A percentile compares a stretch with the other conserved stretches of the same genome.
Conservation (phyloP, 2,113 vertebrate genomes). For the Aphyosemion australe region DNA sequence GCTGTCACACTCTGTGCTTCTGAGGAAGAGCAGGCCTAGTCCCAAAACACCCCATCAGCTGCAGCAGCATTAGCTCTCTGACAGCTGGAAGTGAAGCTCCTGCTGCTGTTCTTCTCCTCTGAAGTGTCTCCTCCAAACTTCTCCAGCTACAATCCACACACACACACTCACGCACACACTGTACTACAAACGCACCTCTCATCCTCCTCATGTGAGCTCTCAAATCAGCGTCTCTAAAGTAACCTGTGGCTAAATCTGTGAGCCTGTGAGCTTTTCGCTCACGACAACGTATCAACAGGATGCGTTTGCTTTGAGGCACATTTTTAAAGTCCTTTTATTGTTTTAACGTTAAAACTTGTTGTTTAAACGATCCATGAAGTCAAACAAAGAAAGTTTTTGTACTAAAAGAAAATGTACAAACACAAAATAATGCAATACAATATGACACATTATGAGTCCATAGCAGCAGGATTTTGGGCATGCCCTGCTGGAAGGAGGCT, state of each 20-base stretch:
- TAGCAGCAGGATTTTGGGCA: too few species aligned
- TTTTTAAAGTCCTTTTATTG: background rate
- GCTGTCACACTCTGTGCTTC: constrained; percentile 70
- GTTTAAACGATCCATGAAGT: too few species aligned
- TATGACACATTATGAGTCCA: too few species aligned
- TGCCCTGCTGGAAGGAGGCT: too few species aligned
- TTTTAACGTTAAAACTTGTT: too few species aligned
- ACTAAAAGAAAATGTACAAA: too few species aligned
- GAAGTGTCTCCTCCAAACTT: constrained; percentile 66
- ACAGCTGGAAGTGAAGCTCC: constrained; percentile 63
- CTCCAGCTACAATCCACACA: constrained; percentile 37
- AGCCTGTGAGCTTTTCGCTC: background rate
- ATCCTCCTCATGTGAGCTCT: constrained; percentile 29
- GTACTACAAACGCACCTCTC: constrained; percentile 28
- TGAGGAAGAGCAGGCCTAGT: constrained; percentile 59
- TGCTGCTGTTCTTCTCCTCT: constrained; percentile 46
- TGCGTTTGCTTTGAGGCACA: background rate
- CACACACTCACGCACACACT: background rate
- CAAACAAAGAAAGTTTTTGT: too few species aligned
- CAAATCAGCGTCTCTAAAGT: constrained; percentile 14
- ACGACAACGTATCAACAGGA: background rate
- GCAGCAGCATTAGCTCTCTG: constrained; percentile 49
- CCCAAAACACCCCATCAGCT: constrained; percentile 52
- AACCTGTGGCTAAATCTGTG: constrained; percentile 16
- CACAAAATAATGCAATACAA: too few species aligned